phyloP scores from a whole-genome alignment of 2,888 invertebrate genomes.

The Polymixis flavicincta region DNA sequence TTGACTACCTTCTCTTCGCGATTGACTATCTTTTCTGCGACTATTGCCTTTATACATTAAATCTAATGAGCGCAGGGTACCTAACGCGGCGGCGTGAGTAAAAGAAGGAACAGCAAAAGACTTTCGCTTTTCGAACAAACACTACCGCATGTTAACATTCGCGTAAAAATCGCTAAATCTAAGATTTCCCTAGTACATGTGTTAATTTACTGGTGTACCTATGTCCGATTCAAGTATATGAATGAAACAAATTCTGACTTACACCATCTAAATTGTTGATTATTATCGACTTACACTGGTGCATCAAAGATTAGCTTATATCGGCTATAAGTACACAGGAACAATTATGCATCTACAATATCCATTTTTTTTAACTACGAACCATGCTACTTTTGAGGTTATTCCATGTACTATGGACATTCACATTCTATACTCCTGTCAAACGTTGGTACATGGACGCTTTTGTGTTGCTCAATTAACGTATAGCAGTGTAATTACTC shows the following conservation, averaged over 20 bases:
- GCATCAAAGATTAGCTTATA: neutral
- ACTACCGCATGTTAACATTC: neutral
- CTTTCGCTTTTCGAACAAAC: neutral
- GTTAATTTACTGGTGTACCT: too few species aligned
- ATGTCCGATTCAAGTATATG: neutral
- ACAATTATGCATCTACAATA: neutral
- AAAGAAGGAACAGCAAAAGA: neutral
- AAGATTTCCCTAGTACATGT: neutral
- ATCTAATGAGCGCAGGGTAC: neutral
- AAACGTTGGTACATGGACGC: neutral
- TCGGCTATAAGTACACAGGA: neutral
- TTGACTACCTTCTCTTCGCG: too few species aligned
- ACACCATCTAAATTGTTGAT: neutral
- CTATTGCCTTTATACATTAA: neutral
- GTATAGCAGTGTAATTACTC: neutral
- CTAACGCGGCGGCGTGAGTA: neutral
- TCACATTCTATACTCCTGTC: neutral
- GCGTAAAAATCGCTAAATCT: neutral
- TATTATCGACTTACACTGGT: neutral
- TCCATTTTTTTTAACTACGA: neutral
- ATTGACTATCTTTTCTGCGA: neutral
- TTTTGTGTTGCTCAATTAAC: neutral
- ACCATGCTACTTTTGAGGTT: neutral
- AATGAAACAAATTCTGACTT: too few species aligned
- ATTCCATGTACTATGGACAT: neutral